A percentile compares a stretch with the other conserved stretches of the same genome.
Conservation (phyloP, 2,113 vertebrate genomes). For the Psettodes erumei region DNA sequence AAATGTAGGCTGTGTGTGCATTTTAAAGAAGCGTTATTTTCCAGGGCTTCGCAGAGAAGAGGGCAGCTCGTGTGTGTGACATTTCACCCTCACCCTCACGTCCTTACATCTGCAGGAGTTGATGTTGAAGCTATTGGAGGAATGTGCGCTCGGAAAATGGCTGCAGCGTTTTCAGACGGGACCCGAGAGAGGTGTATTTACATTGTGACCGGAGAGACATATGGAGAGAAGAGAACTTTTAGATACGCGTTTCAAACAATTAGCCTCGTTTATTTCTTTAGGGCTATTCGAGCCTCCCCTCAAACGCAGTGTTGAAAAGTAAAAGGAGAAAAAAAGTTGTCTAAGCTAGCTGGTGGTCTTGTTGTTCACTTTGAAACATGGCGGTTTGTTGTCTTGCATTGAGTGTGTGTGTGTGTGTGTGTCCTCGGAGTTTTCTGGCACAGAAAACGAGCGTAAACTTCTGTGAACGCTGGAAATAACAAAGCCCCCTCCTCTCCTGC, state of each 20-base stretch:
- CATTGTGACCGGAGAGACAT: not conserved
- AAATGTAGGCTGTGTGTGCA: not conserved
- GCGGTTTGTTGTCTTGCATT: not conserved
- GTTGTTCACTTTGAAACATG: not conserved
- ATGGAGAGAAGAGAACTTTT: not conserved
- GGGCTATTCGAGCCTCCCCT: not conserved
- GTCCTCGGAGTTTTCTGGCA: not conserved
- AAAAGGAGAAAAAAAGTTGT: not conserved
- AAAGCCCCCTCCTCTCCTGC: slow-evolving; percentile 44
- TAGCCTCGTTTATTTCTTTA: not conserved
- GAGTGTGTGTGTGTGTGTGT: not conserved
- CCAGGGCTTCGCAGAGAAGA: not conserved
- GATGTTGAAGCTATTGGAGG: not conserved
- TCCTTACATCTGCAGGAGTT: not conserved
- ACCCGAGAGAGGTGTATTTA: too few species aligned
- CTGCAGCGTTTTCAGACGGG: slow-evolving; percentile 13
- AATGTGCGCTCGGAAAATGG: slow-evolving; percentile 12
- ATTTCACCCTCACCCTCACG: not conserved
- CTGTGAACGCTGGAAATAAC: slow-evolving; percentile 67
- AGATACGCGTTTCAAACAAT: not conserved
- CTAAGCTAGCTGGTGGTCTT: not conserved
- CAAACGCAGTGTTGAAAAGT: too few species aligned
- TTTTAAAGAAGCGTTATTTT: not conserved
- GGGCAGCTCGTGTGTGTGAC: too few species aligned
- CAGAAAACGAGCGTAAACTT: slow-evolving; percentile 41